A percentile compares a stretch with the other conserved stretches of the same genome.
Conservation (phyloP, 2,888 invertebrate species). For the Eristalis intricaria region DNA sequence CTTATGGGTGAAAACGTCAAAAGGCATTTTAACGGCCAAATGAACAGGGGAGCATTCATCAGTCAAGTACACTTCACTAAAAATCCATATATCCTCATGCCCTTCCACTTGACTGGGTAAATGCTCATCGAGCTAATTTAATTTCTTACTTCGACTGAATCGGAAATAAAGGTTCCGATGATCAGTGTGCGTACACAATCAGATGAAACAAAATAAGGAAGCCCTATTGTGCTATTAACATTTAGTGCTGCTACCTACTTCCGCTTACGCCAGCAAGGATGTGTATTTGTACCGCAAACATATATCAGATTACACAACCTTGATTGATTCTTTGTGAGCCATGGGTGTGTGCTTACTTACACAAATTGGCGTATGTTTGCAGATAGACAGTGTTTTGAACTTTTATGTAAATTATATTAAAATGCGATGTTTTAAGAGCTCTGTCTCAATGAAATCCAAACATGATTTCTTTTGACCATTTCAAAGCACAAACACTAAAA, state of each 20-base stretch:
- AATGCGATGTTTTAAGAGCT: neutral
- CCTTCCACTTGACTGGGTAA: slow-evolving; percentile 78
- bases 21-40: slow-evolving; percentile 57
- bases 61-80: slow-evolving; percentile 16
- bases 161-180: slow-evolving; percentile 56
- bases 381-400: neutral
- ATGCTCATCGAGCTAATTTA: slow-evolving; percentile 79
- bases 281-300: neutral
- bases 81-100: slow-evolving; percentile 43
- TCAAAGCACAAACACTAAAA: neutral
- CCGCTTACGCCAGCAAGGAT: neutral
- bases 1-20: slow-evolving; percentile 48
- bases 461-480: neutral
- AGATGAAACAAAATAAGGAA: slow-evolving; percentile 63
- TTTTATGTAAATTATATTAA: neutral
- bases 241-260: neutral
- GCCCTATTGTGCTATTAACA: slow-evolving; percentile 55
- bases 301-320: slow-evolving; percentile 42
- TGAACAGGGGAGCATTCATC: slow-evolving; percentile 31
- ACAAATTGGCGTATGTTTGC: neutral
- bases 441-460: neutral
- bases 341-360: neutral
- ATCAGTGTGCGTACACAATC: slow-evolving; percentile 40
- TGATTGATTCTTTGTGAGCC: slow-evolving; percentile 5
- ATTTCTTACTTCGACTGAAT: slow-evolving; percentile 73